Evolutionary conservation across 2,888 invertebrate genomes (phyloP), one percentile per base, ranked within the genome.

Genomic region (Smittia sp.): DNA sequence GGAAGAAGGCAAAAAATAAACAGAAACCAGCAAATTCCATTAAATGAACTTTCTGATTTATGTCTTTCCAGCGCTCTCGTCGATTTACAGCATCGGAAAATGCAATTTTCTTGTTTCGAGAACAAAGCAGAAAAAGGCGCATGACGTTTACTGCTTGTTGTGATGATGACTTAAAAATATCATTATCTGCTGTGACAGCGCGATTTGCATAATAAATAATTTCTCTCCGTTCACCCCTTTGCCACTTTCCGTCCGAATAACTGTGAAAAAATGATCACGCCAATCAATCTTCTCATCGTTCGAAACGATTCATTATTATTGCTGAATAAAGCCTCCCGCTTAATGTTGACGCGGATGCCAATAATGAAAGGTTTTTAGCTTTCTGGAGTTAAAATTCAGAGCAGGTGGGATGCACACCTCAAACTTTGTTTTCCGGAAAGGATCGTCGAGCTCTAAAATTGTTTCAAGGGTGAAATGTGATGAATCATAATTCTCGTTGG

Each of bases 1-100:
- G 22, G 18, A n/a, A 54, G 25, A 65, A 27, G 9, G n/a, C n/a
- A 66, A 27, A 7, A 32, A 54, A 24, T n/a, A 54, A 54, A 54
- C 52, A 70, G 54, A 70, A 72, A 72, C 72, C 72, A 72, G 72
- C 58, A 72, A 72, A 72, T 72, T 72, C 72, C 72, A 72, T 72
- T 72, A 72, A 72, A 72, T 62, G n/a, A 63, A 72, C 24, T 72
- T 72, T 72, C 72, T 72, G 72, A 72, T 72, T 72, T 72, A 72
- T 72, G 72, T 62, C 38, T 15, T 62, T 63, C 63, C 1, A 13
- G 4, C 13, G 25, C 27, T 3, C 20, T 63, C 15, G 3, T 22
- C 24, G 25, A 63, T 24, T 54, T 22, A 54, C 69, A 66, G 39
- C 72, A 46, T 69, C 68, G 39, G 72, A 72, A 72, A 72, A 72